Evolutionary conservation across 1,140 invertebrate genomes (phyloP), one percentile per base, ranked within the genome.

Genomic region (Eufriesea mexicana): DNA sequence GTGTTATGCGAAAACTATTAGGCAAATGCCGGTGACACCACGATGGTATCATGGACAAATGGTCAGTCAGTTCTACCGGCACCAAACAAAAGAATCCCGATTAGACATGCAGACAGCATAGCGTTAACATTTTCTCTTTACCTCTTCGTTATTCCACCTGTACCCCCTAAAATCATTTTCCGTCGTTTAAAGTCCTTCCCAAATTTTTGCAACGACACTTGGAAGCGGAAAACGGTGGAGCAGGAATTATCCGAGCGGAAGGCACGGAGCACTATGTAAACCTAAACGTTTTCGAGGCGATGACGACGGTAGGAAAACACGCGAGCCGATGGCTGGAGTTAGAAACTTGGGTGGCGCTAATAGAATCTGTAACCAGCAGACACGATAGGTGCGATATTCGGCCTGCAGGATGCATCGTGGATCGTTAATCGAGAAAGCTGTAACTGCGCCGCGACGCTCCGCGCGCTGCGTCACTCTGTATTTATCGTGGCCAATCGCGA

Each of bases 401-500:
- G 35, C 16, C 45, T 10, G n/a, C 85, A 66, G 0, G 45, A 79
- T 79, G 55, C 79, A 83, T 78, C 23, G 57, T 18, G 74, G 84
- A 72, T 86, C 86, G 79, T 86, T 86, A 86, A 87, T 87, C 80
- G 80, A 57, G 79, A 79, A 83, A 83, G 54, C 59, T 51, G 79
- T 80, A 87, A 79, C 85, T 62, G 45, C 28, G 16, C 51, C 12
- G n/a, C n/a, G 45, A 35, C 35, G 35, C 35, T 35, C 35, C 35
- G 51, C 57, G 7, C 51, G 42, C 45, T 25, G 57, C 54, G 68
- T 80, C 73, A 20, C 66, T 23, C 49, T 76, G 73, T 84, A 81
- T 84, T 84, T 87, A 87, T 87, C 86, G 72, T 54, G 42, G 51
- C 7, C 73, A 61, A 82, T 49, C 78, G 57, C 49, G 59, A 80